These are phyloP conservation scores for Sphenopsis melanotis DNA, from an alignment of 2,797 vertebrate species.

Conservation along the genomic window DNA sequence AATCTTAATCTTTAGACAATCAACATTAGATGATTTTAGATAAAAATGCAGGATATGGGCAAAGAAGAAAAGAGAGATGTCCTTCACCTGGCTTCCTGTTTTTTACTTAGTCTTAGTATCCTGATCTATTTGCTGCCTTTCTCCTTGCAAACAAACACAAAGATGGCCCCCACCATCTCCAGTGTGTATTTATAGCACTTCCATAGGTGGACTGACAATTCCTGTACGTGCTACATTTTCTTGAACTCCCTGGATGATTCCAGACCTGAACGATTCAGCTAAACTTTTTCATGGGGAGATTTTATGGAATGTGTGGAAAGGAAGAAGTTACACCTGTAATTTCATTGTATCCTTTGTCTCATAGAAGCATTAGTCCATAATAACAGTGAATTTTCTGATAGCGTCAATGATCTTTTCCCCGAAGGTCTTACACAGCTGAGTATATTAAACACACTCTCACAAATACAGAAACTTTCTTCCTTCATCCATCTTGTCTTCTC, in stretches of 20 bases:
- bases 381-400: constrained; percentile 43
- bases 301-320: not conserved
- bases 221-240: not conserved
- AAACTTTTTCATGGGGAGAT: not conserved
- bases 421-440: not conserved
- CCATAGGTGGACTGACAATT: not conserved
- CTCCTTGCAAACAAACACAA: not conserved
- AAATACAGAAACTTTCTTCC: constrained; percentile 1
- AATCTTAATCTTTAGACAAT: not conserved
- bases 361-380: constrained; percentile 27
- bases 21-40: not conserved
- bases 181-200: not conserved
- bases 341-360: constrained; percentile 1
- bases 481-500: constrained; percentile 50
- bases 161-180: not conserved
- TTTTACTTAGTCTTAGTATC: not conserved
- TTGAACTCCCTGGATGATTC: not conserved
- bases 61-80: not conserved
- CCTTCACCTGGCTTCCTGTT: not conserved
- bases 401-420: constrained; percentile 30
- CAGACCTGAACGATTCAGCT: not conserved
- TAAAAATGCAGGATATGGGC: not conserved
- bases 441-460: constrained; percentile 51
- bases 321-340: not conserved
- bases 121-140: not conserved